Percentiles rank a stretch among this genome's conserved stretches.
Evolutionary conservation across 2,113 vertebrate genomes (phyloP).

Genomic region (Otus sunia): DNA sequence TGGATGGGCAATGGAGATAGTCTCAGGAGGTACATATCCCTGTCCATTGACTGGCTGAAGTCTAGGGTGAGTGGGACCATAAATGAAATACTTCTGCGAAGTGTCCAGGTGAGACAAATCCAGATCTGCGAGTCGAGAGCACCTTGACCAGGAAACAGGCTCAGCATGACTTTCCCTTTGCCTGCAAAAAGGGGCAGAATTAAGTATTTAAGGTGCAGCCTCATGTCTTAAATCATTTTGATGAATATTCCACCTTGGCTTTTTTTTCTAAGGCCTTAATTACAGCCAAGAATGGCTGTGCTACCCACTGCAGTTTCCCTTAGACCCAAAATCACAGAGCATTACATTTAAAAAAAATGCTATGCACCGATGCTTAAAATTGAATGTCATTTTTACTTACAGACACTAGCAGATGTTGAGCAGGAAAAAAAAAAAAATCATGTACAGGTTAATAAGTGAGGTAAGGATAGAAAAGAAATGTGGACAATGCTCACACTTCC

Average conservation of each 20-base stretch:
- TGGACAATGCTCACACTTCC: not conserved
- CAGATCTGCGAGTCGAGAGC: not conserved
- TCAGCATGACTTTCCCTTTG: not conserved
- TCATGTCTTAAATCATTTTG: not conserved
- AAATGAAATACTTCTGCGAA: not conserved
- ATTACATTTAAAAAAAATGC: slow-evolving; percentile 1
- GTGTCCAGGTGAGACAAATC: not conserved
- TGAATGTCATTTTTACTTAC: slow-evolving; percentile 57
- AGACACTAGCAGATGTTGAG: not conserved
- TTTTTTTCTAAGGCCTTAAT: not conserved
- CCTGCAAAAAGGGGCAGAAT: not conserved
- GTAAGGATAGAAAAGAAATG: not conserved
- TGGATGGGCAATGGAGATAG: not conserved
- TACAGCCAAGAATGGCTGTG: not conserved
- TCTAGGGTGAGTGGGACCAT: not conserved
- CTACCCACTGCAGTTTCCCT: not conserved
- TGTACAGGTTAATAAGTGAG: not conserved
- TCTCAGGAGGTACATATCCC: not conserved
- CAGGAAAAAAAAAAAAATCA: not conserved
- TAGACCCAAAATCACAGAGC: not conserved
- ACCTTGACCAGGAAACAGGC: not conserved
- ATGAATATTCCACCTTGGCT: not conserved
- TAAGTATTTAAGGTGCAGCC: not conserved
- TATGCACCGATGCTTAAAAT: slow-evolving; percentile 62
- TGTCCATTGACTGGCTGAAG: not conserved